phyloP scores from a whole-genome alignment of 2,888 invertebrate species.

The Bembecia ichneumoniformis region DNA sequence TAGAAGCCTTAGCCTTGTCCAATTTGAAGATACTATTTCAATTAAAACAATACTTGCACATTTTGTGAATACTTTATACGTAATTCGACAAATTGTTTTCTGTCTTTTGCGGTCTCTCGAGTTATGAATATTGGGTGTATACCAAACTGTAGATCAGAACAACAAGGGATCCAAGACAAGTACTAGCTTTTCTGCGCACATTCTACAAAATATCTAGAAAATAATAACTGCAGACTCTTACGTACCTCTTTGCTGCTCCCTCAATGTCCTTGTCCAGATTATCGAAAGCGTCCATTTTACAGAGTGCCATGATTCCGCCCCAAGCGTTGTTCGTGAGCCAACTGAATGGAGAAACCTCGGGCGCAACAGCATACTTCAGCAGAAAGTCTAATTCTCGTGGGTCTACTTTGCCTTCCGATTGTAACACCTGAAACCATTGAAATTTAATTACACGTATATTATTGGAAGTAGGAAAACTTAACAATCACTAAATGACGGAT shows the following conservation, averaged over 20 bases:
- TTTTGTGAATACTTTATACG: too few relatives aligned
- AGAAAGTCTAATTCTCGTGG: constrained; percentile 87
- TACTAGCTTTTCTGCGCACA: too few relatives aligned
- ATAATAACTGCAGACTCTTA: background rate
- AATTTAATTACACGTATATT: background rate
- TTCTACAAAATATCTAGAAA: too few relatives aligned
- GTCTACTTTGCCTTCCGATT: constrained; percentile 76
- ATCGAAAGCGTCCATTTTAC: constrained; percentile 83
- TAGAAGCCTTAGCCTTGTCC: too few relatives aligned
- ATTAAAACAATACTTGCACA: too few relatives aligned
- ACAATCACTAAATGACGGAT: too few relatives aligned
- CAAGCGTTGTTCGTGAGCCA: constrained; percentile 85
- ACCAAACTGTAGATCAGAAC: background rate
- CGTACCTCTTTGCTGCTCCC: constrained; percentile 83
- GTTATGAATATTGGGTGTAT: background rate
- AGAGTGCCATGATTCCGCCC: constrained; percentile 86
- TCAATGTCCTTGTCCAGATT: constrained; percentile 93
- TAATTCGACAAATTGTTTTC: too few relatives aligned
- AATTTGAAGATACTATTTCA: too few relatives aligned
- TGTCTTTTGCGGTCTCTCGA: too few relatives aligned
- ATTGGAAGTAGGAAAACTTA: background rate
- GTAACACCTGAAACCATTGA: constrained; percentile 43
- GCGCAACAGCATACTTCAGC: constrained; percentile 85
- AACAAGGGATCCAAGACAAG: background rate
- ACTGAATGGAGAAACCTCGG: constrained; percentile 82